A percentile compares a stretch with the other conserved stretches of the same genome.
Evolutionary conservation across 1,140 invertebrate species (phyloP).

Genomic region (Lysiphlebus fabarum): DNA sequence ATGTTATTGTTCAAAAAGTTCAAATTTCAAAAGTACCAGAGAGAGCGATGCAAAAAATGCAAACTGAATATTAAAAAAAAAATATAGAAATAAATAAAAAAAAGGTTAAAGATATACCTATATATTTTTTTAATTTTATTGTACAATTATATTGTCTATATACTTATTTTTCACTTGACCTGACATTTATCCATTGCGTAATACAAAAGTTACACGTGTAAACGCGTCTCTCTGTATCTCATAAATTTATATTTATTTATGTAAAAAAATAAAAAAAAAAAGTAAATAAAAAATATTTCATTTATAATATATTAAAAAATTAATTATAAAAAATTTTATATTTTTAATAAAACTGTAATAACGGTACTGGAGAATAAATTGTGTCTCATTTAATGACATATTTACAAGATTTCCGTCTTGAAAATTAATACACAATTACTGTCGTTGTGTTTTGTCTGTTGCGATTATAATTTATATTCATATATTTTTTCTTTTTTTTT

Average conservation of each 20-base stretch:
- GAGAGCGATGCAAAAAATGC: no score
- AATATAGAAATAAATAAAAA: neutral
- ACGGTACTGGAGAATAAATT: conserved; percentile 9
- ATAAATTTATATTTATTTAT: conserved; percentile 1
- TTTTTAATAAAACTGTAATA: neutral
- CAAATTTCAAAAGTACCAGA: no score
- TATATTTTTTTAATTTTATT: no score
- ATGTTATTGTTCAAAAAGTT: no score
- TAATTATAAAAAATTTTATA: no score
- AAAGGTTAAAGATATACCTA: conserved; percentile 15
- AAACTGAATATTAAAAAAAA: neutral
- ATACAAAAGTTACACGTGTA: conserved; percentile 2
- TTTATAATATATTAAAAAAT: no score
- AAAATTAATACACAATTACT: neutral
- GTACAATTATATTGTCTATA: neutral
- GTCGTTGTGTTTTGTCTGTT: no score
- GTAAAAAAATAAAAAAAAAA: conserved; percentile 2
- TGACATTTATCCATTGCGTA: conserved; percentile 8
- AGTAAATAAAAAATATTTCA: neutral
- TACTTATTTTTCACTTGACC: conserved; percentile 10
- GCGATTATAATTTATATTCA: no score
- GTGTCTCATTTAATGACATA: neutral
- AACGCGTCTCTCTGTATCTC: neutral
- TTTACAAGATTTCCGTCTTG: conserved; percentile 13
- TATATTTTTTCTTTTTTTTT: no score